These are phyloP conservation scores for Nipponacmea schrenckii DNA, from an alignment of 2,888 invertebrate species.

Conservation along the genomic window DNA sequence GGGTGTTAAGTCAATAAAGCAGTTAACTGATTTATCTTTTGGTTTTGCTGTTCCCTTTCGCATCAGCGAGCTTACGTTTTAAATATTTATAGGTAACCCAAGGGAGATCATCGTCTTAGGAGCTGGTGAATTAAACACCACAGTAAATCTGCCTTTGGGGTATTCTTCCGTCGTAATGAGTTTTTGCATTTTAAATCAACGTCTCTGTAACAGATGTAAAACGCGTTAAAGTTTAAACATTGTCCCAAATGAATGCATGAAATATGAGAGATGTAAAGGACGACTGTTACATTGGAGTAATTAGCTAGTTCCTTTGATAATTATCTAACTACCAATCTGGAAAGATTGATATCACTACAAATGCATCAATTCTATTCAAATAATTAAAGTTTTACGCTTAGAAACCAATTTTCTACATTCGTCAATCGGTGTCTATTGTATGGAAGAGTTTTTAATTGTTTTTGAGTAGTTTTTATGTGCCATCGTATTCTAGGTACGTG, in stretches of 20 bases:
- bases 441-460: too few species aligned
- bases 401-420: neutral
- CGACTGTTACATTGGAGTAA: neutral
- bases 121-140: constrained; percentile 3
- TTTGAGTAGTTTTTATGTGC: too few species aligned
- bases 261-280: neutral
- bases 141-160: constrained; percentile 3
- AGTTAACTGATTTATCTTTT: constrained; percentile 4
- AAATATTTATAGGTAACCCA: constrained; percentile 7
- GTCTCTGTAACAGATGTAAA: constrained; percentile 4
- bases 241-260: constrained; percentile 2
- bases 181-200: constrained; percentile 9
- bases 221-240: constrained; percentile 7
- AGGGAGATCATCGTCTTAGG: constrained; percentile 7
- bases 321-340: neutral
- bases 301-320: neutral
- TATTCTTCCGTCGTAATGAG: neutral
- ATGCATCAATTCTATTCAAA: neutral
- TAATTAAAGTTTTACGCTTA: neutral
- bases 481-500: too few species aligned
- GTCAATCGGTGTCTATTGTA: neutral
- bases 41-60: constrained; percentile 5
- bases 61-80: neutral
- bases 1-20: constrained; percentile 6
- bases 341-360: constrained; percentile 4